Conservation (phyloP, 2,888 invertebrate species). For the Chorisops tibialis region DNA sequence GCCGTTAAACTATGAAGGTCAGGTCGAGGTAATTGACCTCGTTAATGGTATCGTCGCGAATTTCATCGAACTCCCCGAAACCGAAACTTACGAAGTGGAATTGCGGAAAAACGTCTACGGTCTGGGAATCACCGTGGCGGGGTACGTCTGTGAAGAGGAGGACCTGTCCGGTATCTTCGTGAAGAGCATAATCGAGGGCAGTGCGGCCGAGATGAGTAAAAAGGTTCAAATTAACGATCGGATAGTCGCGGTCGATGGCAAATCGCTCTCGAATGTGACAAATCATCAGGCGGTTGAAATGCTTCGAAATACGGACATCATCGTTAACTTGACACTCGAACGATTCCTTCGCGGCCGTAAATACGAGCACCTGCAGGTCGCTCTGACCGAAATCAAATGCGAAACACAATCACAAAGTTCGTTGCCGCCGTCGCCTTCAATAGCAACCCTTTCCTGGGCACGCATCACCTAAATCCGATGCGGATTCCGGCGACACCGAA, state of each 20-base stretch:
- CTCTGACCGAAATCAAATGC: slow-evolving; percentile 63
- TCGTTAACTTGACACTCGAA: slow-evolving; percentile 85
- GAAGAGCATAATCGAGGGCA: slow-evolving; percentile 95
- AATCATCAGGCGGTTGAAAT: slow-evolving; percentile 97
- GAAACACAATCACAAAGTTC: slow-evolving; percentile 51
- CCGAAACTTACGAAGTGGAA: slow-evolving; percentile 86
- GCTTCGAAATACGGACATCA: slow-evolving; percentile 86
- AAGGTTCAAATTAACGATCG: slow-evolving; percentile 94
- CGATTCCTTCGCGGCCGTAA: slow-evolving; percentile 91
- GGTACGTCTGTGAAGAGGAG: slow-evolving; percentile 96
- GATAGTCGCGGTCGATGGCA: slow-evolving; percentile 93
- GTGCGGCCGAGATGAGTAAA: slow-evolving; percentile 89
- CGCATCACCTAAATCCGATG: slow-evolving; percentile 54
- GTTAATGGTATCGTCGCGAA: slow-evolving; percentile 37
- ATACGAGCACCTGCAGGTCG: slow-evolving; percentile 86
- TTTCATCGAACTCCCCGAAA: slow-evolving; percentile 72
- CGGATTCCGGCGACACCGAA: slow-evolving; percentile 58
- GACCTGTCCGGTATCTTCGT: slow-evolving; percentile 99
- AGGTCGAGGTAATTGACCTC: too few species aligned
- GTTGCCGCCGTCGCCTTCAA: slow-evolving; percentile 66
- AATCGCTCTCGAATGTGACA: slow-evolving; percentile 83
- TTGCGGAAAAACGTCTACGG: slow-evolving; percentile 89
- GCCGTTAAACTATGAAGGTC: too few species aligned
- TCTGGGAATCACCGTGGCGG: slow-evolving; percentile 92
- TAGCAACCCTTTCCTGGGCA: slow-evolving; percentile 78